Percentiles rank a stretch among this genome's conserved stretches.
phyloP scores from a whole-genome alignment of 2,888 invertebrate genomes.

The Agonopterix alstromeriana region DNA sequence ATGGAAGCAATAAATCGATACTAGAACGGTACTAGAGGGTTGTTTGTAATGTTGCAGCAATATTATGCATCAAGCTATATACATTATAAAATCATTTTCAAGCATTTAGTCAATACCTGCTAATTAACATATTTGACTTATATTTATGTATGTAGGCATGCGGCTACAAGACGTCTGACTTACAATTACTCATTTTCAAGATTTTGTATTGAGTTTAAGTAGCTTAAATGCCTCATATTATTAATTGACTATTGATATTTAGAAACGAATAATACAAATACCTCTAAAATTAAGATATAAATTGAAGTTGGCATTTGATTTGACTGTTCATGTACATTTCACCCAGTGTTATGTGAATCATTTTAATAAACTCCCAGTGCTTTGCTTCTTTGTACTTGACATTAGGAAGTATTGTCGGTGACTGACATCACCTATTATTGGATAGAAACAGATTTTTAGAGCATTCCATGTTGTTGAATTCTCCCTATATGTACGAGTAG shows the following conservation, averaged over 20 bases:
- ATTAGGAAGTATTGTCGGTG: conserved; percentile 33
- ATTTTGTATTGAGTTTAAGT: conserved; percentile 3
- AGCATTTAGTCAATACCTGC: conserved; percentile 14
- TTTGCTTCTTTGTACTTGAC: conserved; percentile 38
- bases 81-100: conserved; percentile 8
- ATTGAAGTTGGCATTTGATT: background rate
- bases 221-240: conserved; percentile 5
- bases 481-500: conserved; percentile 25
- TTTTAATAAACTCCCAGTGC: conserved; percentile 39
- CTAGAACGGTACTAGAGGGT: conserved; percentile 25
- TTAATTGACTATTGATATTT: conserved; percentile 1
- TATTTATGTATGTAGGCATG: conserved; percentile 18
- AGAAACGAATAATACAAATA: background rate
- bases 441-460: conserved; percentile 41
- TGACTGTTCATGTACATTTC: background rate
- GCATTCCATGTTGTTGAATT: conserved; percentile 59
- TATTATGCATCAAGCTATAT: conserved; percentile 22
- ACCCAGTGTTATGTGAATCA: conserved; percentile 2
- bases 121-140: background rate
- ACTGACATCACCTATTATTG: conserved; percentile 5
- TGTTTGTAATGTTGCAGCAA: conserved; percentile 31
- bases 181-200: conserved; percentile 7
- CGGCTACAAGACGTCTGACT: conserved; percentile 16
- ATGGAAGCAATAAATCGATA: conserved; percentile 41
- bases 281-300: background rate